Evolutionary conservation across 2,113 vertebrate genomes (phyloP), one percentile per base, ranked within the genome.

Genomic region (Cairina moschata): DNA sequence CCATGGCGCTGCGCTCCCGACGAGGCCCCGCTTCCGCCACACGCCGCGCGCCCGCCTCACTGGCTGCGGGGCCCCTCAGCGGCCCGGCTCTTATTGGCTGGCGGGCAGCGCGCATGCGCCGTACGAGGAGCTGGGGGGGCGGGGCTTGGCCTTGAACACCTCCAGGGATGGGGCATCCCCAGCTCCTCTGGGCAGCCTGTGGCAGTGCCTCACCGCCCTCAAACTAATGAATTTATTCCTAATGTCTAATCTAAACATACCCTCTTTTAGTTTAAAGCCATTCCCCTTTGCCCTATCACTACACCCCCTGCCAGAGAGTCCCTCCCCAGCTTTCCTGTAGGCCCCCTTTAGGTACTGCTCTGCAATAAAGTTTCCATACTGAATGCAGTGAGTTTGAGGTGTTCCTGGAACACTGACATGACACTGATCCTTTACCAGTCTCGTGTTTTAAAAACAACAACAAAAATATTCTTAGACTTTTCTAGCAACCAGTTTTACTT

Each of bases 11-110:
- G 1, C 18, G 1, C 50, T 3, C 9, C 28, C 14, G 1, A 52
- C 23, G 0, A 16, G 4, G 1, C 8, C 6, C 13, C 0, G 12
- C 83, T 58, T 68, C 87, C 86, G 72, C 38, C 38, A 40, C 38
- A 40, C 38, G 38, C 8, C 40, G 1, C 22, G 9, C 13, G 1
- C 48, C 20, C 1, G 14, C 1, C 68, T 34, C 7, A 94, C 79
- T 82, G 87, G 92, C 83, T 68, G 1, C 52, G 1, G 1, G 9
- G 23, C 17, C 10, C 4, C 20, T 11, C 17, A 5, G 46, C 1
- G 2, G 6, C 76, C 7, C 29, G 8, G 21, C 28, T 0, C 42
- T 72, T 12, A 92, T 90, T 88, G 91, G 94, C 91, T 86, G 72
- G 4, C 11, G 14, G 7, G 31, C 1, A 20, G 4, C 4, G 40